These are phyloP conservation scores for Escarpia spicata DNA, from an alignment of 2,888 invertebrate genomes.

Conservation along the genomic window DNA sequence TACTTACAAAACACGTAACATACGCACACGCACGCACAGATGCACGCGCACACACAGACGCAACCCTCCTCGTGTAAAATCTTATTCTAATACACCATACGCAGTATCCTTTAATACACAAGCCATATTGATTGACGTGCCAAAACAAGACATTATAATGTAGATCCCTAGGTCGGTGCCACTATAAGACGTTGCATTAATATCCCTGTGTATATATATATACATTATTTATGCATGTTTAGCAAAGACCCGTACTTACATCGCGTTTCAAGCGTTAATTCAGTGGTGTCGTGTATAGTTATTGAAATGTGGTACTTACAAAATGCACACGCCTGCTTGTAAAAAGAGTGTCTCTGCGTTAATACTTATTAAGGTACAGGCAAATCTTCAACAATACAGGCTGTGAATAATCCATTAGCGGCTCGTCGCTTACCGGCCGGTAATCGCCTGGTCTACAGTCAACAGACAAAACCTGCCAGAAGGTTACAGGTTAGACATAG, in stretches of 20 bases:
- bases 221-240: not conserved
- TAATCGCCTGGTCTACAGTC: not conserved
- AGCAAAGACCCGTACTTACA: not conserved
- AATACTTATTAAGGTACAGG: not conserved
- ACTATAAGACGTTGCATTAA: not conserved
- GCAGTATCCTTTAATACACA: not conserved
- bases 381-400: not conserved
- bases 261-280: not conserved
- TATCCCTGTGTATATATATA: too few relatives aligned
- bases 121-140: not conserved
- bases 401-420: not conserved
- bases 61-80: too few relatives aligned
- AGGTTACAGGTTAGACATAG: not conserved
- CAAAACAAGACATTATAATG: not conserved
- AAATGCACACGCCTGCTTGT: not conserved
- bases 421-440: not conserved
- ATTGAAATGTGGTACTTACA: not conserved
- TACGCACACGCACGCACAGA: too few relatives aligned
- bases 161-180: not conserved
- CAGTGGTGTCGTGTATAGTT: not conserved
- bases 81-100: not conserved
- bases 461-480: not conserved
- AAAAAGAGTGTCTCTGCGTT: not conserved
- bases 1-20: too few relatives aligned
- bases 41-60: too few relatives aligned